These are phyloP conservation scores for Corythoichthys haematopterus DNA, from an alignment of 2,113 vertebrate species.

Conservation along the genomic window DNA sequence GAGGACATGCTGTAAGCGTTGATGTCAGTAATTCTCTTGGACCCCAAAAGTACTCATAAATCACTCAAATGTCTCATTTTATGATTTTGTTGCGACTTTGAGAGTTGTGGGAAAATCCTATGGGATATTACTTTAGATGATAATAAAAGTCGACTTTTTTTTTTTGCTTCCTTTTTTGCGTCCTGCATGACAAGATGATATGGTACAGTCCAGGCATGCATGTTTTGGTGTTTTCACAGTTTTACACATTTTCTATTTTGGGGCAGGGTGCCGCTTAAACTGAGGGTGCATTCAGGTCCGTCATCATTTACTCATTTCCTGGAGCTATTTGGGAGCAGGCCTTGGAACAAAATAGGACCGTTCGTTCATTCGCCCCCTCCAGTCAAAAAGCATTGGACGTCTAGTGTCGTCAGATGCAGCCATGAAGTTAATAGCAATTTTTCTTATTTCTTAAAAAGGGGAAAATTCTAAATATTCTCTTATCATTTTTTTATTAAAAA, in stretches of 20 bases:
- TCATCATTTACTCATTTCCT: conserved; percentile 75
- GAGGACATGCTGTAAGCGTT: conserved; percentile 3
- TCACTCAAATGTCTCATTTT: not conserved
- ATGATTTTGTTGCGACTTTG: not conserved
- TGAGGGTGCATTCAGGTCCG: conserved; percentile 59
- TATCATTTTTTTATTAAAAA: too few species aligned
- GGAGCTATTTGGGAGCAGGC: conserved; percentile 63
- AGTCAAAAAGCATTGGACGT: too few species aligned
- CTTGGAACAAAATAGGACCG: conserved; percentile 55
- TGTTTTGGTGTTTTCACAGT: conserved; percentile 27
- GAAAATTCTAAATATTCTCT: too few species aligned
- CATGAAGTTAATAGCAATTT: too few species aligned
- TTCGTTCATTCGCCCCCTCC: conserved; percentile 9
- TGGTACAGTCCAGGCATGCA: not conserved
- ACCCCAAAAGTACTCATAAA: conserved; percentile 4
- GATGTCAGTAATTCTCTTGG: conserved; percentile 6
- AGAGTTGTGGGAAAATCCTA: not conserved
- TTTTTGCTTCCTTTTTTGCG: not conserved
- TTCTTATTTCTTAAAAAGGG: too few species aligned
- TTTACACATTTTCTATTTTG: conserved; percentile 53
- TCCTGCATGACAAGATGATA: not conserved
- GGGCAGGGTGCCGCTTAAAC: conserved; percentile 45
- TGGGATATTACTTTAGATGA: conserved; percentile 1
- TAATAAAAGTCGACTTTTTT: not conserved
- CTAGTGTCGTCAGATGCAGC: too few species aligned